phyloP scores from a whole-genome alignment of 2,113 vertebrate species.

The Crotophaga sulcirostris region DNA sequence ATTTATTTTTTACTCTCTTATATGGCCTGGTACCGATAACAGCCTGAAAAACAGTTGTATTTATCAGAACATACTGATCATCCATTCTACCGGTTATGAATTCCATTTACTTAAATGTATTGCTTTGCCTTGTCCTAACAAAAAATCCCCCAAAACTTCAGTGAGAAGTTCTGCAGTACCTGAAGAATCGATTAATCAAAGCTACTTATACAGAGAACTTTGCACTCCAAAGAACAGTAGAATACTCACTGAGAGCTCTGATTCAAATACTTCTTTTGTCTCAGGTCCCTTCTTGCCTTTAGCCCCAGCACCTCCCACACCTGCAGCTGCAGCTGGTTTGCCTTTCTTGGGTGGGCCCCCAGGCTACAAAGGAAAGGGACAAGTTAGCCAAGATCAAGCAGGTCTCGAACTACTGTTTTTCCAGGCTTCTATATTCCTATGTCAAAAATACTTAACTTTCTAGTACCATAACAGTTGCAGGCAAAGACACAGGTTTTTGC shows the following conservation, averaged over 20 bases:
- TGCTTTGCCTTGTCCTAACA: background rate
- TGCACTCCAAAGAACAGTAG: fast-evolving
- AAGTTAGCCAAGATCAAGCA: background rate
- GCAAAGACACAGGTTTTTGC: background rate
- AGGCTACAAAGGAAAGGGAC: conserved; percentile 67
- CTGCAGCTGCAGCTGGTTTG: conserved; percentile 74
- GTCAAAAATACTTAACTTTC: fast-evolving
- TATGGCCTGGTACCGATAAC: background rate
- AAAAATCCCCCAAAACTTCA: background rate
- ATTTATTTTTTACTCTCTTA: background rate
- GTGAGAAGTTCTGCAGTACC: background rate
- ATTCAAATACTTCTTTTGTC: conserved; percentile 85
- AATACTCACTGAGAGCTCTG: conserved; percentile 88
- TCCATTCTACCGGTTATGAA: background rate
- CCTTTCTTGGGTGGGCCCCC: conserved; percentile 87
- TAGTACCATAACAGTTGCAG: background rate
- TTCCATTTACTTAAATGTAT: background rate
- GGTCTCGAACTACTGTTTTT: background rate
- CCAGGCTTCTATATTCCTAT: background rate
- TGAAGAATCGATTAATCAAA: background rate
- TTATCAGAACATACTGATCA: background rate
- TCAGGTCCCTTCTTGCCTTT: conserved; percentile 88
- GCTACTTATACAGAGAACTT: background rate
- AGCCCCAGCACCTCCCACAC: conserved; percentile 67
- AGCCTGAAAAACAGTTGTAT: background rate